Evolutionary conservation across 2,797 vertebrate species (phyloP).

Genomic region (Thalassophryne amazonica): DNA sequence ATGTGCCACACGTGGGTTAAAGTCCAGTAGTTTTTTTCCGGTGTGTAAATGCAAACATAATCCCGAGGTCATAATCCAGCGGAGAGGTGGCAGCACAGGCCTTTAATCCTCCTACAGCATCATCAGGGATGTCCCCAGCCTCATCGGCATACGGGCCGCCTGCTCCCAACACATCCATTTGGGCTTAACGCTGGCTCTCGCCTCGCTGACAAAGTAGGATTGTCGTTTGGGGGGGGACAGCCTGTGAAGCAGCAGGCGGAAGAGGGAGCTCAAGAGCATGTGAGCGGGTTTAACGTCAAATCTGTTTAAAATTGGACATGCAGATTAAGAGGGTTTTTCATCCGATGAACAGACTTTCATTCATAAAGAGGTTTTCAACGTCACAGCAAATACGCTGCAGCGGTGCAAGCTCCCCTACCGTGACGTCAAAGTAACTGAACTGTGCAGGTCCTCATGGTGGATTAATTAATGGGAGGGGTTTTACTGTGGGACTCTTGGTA

Average conservation of each 20-base stretch:
- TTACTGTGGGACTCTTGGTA: too few relatives aligned
- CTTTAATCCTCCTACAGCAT: constrained; percentile 45
- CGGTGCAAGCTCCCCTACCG: background rate
- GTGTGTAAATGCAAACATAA: constrained; percentile 44
- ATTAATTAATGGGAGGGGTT: too few relatives aligned
- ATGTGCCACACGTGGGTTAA: constrained; percentile 9
- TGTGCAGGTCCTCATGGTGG: too few relatives aligned
- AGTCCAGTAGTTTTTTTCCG: background rate
- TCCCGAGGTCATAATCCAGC: constrained; percentile 51
- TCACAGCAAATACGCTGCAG: constrained; percentile 21
- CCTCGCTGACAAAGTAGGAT: constrained; percentile 11
- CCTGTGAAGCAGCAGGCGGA: background rate
- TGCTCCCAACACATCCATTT: constrained; percentile 47
- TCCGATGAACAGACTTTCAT: constrained; percentile 30
- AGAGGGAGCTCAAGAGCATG: constrained; percentile 18
- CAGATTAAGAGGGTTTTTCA: constrained; percentile 36
- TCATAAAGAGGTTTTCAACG: constrained; percentile 32
- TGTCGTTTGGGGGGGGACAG: background rate
- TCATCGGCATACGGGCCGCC: background rate
- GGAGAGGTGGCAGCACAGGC: constrained; percentile 37
- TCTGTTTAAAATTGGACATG: constrained; percentile 11
- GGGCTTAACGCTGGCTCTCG: constrained; percentile 18
- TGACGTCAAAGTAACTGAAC: constrained; percentile 20
- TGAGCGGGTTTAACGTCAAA: constrained; percentile 24
- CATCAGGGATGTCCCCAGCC: constrained; percentile 43